Conservation (phyloP, 2,888 invertebrate genomes). For the Xiphydria camelus region DNA sequence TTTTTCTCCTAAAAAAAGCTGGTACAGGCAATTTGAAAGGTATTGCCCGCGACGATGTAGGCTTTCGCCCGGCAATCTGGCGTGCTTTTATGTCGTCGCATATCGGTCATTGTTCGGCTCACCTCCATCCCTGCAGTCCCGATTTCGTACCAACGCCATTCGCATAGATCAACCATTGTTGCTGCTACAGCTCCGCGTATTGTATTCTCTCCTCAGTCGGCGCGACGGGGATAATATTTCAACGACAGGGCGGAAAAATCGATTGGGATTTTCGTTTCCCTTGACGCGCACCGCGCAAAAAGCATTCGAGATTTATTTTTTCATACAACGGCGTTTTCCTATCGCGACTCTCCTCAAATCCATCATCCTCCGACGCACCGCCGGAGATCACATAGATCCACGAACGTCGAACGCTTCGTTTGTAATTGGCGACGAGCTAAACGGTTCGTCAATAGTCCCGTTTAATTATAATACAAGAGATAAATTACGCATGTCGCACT, state of each 20-base stretch:
- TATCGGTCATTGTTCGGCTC: constrained; percentile 10
- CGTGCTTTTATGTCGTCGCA: constrained; percentile 29
- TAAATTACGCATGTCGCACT: constrained; percentile 3
- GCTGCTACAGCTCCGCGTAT: constrained; percentile 5
- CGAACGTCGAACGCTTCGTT: constrained; percentile 14
- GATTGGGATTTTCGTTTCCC: neutral
- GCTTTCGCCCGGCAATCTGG: constrained; percentile 36
- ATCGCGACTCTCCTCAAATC: too few relatives aligned
- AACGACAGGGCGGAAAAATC: neutral
- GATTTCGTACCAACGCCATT: constrained; percentile 33
- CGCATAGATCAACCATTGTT: constrained; percentile 32
- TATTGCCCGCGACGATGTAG: constrained; percentile 8
- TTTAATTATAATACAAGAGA: constrained; percentile 8
- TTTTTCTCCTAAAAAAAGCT: too few relatives aligned
- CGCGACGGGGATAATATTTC: neutral
- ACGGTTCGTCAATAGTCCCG: constrained; percentile 15
- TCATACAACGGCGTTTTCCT: neutral
- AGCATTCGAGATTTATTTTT: neutral
- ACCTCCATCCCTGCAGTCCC: constrained; percentile 13
- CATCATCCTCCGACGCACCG: constrained; percentile 8
- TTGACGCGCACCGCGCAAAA: neutral
- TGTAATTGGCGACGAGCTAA: constrained; percentile 10
- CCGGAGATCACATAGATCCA: neutral
- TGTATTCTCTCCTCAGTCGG: neutral
- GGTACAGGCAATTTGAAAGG: too few relatives aligned